phyloP scores from a whole-genome alignment of 2,888 invertebrate genomes.

The Polydesmus complanatus region DNA sequence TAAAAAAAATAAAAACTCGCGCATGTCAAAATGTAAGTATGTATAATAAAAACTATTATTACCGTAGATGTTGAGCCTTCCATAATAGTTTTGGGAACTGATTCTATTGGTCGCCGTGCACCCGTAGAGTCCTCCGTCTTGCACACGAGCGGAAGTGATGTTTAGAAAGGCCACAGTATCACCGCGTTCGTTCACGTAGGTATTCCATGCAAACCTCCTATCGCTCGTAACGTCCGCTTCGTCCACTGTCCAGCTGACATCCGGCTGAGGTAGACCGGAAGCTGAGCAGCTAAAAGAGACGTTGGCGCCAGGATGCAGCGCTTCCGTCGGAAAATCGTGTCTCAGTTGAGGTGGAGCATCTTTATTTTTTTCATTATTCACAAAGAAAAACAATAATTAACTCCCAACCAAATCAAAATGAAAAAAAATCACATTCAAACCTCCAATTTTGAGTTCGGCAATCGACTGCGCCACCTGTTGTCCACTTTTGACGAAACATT shows the following conservation, averaged over 20 bases:
- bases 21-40: too few species aligned
- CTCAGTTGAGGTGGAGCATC: conserved; percentile 18
- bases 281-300: conserved; percentile 23
- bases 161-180: conserved; percentile 33
- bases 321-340: conserved; percentile 18
- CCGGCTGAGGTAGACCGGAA: conserved; percentile 23
- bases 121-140: conserved; percentile 34
- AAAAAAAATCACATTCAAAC: conserved; percentile 6
- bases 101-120: conserved; percentile 32
- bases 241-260: conserved; percentile 26
- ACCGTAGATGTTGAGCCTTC: conserved; percentile 33
- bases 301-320: conserved; percentile 19
- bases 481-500: conserved; percentile 25
- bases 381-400: neutral
- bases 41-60: neutral
- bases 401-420: neutral
- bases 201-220: conserved; percentile 26
- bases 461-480: conserved; percentile 14
- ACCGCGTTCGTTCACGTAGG: conserved; percentile 27
- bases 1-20: too few species aligned
- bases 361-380: neutral
- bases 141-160: conserved; percentile 29
- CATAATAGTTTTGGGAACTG: conserved; percentile 28
- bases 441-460: conserved; percentile 16
- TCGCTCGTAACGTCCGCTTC: conserved; percentile 26